Percentiles rank a stretch among this genome's conserved stretches.
Conservation (phyloP, 2,888 invertebrate genomes). For the Dolomedes plantarius region DNA sequence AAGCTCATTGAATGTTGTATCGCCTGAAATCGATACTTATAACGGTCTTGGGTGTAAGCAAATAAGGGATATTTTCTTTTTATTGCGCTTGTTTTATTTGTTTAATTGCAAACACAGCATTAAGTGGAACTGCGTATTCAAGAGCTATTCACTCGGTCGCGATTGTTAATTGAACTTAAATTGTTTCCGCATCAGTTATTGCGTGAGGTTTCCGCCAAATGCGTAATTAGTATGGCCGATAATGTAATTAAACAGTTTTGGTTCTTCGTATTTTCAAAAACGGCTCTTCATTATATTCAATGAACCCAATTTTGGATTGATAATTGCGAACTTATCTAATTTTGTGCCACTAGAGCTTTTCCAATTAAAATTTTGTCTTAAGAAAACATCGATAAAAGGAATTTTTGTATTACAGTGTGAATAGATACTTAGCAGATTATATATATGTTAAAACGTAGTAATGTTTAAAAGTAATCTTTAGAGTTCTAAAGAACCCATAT, state of each 20-base stretch:
- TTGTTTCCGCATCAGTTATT: not conserved
- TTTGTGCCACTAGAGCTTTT: not conserved
- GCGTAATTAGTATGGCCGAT: not conserved
- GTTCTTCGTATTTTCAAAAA: not conserved
- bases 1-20: too few relatives aligned
- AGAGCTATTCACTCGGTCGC: too few relatives aligned
- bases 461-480: too few relatives aligned
- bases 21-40: too few relatives aligned
- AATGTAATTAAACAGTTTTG: not conserved
- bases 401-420: not conserved
- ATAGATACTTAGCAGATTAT: not conserved
- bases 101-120: too few relatives aligned
- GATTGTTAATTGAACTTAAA: not conserved
- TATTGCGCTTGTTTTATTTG: too few relatives aligned
- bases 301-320: not conserved
- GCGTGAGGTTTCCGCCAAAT: not conserved
- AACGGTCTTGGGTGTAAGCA: too few relatives aligned
- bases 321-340: not conserved
- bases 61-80: too few relatives aligned
- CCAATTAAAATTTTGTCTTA: not conserved
- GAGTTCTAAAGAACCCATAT: too few relatives aligned
- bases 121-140: too few relatives aligned
- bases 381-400: not conserved
- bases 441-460: too few relatives aligned
- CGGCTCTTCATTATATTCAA: not conserved